Base-by-base conservation (phyloP, 1,140 invertebrate species). In the Drosophila serrata region DNA sequence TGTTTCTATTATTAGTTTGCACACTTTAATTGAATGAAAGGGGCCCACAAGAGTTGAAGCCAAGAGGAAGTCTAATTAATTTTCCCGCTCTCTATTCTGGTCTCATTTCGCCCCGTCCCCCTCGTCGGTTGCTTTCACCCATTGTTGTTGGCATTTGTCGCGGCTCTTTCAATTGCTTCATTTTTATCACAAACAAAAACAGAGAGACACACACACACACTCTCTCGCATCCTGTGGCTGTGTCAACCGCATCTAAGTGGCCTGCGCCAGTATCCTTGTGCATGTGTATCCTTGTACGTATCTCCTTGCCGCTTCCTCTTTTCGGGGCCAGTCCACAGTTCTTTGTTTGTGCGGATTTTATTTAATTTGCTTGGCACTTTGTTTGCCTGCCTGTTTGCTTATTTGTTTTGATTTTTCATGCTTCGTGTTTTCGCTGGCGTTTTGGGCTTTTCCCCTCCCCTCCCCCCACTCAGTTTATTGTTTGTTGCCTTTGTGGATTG, bases 331-430 rank as follows among this genome's bases (percentile, higher is more conserved):
- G 65, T 48, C 68, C 29, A 15, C 68, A 74, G 58, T 43, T 59
- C 35, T 69, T 62, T 72, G 72, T 81, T 55, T 59, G 53, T 64
- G 65, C 62, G 57, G 48, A 81, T 77, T 85, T 85, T 81, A 85
- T 85, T 85, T 81, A 85, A 85, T 85, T 85, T 85, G 62, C 81
- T 85, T 67, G 62, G 81, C 75, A 84, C 65, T 84, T 84, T 84
- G 81, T 79, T 76, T 84, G 72, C 49, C 53, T 58, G 76, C 81
- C 53, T 85, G 77, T 81, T 85, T 84, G 76, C 81, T 67, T 80
- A 84, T 84, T 84, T 84, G 81, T 85, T 84, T 84, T 81, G 81
- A 85, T 80, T 85, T 85, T 81, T 77, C 77, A 76, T 85, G 61
- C 67, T 82, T 62, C 63, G 27, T 55, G 45, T 63, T 81, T 70